Conservation (phyloP, 2,113 vertebrate species). For the Pachyramphus minor region DNA sequence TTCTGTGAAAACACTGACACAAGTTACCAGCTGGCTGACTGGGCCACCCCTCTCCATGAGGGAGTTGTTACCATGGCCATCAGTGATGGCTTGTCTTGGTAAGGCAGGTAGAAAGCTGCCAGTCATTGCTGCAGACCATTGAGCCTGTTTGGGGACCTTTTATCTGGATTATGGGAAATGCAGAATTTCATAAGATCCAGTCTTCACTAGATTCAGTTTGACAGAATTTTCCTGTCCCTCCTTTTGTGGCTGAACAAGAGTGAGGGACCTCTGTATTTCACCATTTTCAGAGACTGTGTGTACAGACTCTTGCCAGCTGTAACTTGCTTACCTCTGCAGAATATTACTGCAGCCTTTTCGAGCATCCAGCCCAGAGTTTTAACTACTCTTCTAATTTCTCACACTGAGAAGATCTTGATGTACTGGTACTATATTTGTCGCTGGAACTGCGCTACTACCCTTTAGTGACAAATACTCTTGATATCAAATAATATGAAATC, state of each 20-base stretch:
- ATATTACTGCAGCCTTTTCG: neutral
- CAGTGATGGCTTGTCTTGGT: neutral
- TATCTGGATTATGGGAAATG: neutral
- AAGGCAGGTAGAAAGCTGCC: neutral
- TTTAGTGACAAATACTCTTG: neutral
- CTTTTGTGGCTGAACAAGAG: neutral
- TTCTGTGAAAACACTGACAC: neutral
- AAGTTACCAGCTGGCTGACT: neutral
- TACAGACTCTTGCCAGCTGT: neutral
- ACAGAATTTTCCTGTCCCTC: rapidly evolving
- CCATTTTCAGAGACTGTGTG: neutral
- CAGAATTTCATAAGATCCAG: neutral
- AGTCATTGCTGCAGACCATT: neutral
- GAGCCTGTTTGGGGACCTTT: neutral
- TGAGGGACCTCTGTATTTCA: neutral
- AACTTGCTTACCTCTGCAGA: neutral
- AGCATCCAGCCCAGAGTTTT: neutral
- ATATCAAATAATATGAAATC: neutral
- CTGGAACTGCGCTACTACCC: neutral
- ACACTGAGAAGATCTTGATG: neutral
- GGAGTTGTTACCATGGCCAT: neutral
- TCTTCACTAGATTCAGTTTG: neutral
- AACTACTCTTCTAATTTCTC: neutral
- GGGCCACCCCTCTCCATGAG: rapidly evolving
- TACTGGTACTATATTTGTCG: neutral